Evolutionary conservation across 2,797 vertebrate species (phyloP), one percentile per base, ranked within the genome.

Genomic region (Acanthurus tractus): DNA sequence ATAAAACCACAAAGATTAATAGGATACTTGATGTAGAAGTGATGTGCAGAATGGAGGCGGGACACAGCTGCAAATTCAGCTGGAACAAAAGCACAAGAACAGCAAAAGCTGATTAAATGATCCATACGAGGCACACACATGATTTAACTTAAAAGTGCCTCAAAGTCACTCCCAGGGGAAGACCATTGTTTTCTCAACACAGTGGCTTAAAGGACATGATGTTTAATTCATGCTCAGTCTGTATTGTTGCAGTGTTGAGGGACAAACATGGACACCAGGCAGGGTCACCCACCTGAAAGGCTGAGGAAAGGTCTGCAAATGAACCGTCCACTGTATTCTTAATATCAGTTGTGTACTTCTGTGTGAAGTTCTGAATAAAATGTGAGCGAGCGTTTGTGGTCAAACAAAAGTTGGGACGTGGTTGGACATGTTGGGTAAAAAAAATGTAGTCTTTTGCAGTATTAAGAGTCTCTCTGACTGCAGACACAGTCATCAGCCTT

Each of bases 211-310:
- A 82, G 66, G 70, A 73, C 63, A 3, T 20, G 0, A 77, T 91
- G 72, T 82, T 89, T 90, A 83, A 85, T 89, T 88, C 77, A 85
- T 84, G 61, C 44, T 70, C 59, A n/a, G 15, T 56, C 18, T 79
- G 71, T 71, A 65, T 64, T 65, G 67, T 48, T 64, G 38, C 49
- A 63, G 42, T 55, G 45, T 49, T 61, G 18, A 56, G 65, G 69
- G 25, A 49, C 23, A 40, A 45, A 48, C 4, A 3, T 29, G 18
- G 55, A 46, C 64, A 65, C 34, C 40, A 15, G 57, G 49, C 40
- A 59, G 71, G 62, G 53, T 74, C 67, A 70, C 57, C 40, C 66
- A 53, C 58, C 68, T 34, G 29, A 34, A 7, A 34, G 6, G 6
- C 29, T 34, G 29, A 82, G 76, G 73, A 73, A 12, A 77, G 68